Evolutionary conservation across 2,797 vertebrate species (phyloP).

Genomic region (Salmo trutta): DNA sequence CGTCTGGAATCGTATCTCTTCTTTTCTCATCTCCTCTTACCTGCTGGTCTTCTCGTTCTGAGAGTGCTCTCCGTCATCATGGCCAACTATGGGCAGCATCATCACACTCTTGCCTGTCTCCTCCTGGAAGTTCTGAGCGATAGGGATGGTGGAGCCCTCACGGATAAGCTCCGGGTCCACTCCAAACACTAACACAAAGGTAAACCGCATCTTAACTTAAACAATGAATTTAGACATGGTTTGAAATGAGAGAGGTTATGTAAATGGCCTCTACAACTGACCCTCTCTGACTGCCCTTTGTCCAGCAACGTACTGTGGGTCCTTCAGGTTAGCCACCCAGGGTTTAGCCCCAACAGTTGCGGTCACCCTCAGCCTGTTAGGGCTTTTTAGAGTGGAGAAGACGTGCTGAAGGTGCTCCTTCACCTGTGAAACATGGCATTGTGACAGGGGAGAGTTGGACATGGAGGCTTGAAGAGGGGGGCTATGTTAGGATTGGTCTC

Average conservation of each 20-base stretch:
- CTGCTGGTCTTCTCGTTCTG: constrained; percentile 87
- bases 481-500: no score
- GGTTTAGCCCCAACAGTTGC: constrained; percentile 71
- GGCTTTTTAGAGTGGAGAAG: constrained; percentile 77
- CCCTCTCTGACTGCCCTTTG: constrained; percentile 75
- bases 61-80: constrained; percentile 79
- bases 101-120: constrained; percentile 73
- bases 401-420: constrained; percentile 68
- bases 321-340: constrained; percentile 70
- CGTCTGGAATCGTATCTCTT: not conserved
- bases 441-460: not conserved
- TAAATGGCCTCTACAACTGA: constrained; percentile 46
- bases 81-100: constrained; percentile 79
- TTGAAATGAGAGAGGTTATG: constrained; percentile 46
- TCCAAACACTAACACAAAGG: constrained; percentile 72
- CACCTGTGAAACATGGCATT: constrained; percentile 63
- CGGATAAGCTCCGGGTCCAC: constrained; percentile 79
- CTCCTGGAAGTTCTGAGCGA: constrained; percentile 76
- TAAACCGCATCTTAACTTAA: not conserved
- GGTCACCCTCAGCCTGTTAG: constrained; percentile 74
- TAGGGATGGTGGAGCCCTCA: constrained; percentile 82
- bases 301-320: constrained; percentile 73
- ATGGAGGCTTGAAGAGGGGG: no score
- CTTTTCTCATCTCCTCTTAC: constrained; percentile 45
- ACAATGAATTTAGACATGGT: constrained; percentile 37